phyloP scores from a whole-genome alignment of 2,888 invertebrate species.

The Perizoma affinitatum region DNA sequence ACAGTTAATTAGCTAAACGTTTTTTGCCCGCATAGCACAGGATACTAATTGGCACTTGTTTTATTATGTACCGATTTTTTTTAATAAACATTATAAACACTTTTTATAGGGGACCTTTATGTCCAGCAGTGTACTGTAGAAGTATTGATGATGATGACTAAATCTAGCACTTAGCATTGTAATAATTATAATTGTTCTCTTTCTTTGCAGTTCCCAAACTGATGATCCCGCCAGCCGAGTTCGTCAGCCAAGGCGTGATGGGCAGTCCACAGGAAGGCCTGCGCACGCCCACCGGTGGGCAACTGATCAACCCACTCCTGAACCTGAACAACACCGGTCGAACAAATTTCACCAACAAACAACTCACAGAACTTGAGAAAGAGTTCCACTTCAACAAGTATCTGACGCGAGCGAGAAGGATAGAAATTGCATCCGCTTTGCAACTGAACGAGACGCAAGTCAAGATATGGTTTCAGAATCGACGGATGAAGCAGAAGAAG shows the following conservation, averaged over 20 bases:
- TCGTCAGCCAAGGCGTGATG: constrained; percentile 74
- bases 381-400: constrained; percentile 99
- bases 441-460: constrained; percentile 99
- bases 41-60: too few relatives aligned
- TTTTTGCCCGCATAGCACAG: too few relatives aligned
- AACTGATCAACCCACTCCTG: constrained; percentile 78
- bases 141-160: too few relatives aligned
- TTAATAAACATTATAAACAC: too few relatives aligned
- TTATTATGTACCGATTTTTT: too few relatives aligned
- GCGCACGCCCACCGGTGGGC: constrained; percentile 78
- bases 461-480: constrained; percentile 99
- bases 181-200: constrained; percentile 17
- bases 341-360: constrained; percentile 99
- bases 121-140: too few relatives aligned
- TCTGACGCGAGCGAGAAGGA: constrained; percentile 96
- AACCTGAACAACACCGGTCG: constrained; percentile 93
- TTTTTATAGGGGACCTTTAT: too few relatives aligned
- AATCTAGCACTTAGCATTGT: too few relatives aligned
- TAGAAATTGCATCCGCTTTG: constrained; percentile 98
- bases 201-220: constrained; percentile 86
- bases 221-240: constrained; percentile 83
- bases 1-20: too few relatives aligned
- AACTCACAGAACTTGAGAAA: constrained; percentile 99
- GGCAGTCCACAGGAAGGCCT: constrained; percentile 76
- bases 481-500: constrained; percentile 99